These are phyloP conservation scores for Pampus argenteus DNA, from an alignment of 2,797 vertebrate species.

Conservation along the genomic window DNA sequence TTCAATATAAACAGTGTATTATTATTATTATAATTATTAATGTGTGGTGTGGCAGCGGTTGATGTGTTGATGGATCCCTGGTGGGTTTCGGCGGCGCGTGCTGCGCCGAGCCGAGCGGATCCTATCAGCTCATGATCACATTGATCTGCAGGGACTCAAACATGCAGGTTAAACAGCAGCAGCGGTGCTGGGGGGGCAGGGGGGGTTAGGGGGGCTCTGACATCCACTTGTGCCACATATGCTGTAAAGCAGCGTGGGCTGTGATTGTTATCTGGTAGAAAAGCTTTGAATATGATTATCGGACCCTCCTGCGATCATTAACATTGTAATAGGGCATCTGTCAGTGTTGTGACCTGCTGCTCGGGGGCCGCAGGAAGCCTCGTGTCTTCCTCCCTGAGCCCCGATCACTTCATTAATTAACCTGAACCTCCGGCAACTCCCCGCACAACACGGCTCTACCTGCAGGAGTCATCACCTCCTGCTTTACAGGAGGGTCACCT, in stretches of 20 bases:
- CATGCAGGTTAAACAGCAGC: conserved; percentile 23
- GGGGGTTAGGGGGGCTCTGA: not conserved
- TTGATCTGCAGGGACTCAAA: conserved; percentile 31
- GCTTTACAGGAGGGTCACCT: conserved; percentile 41
- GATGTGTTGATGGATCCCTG: conserved; percentile 50
- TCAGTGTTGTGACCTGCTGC: conserved; percentile 83
- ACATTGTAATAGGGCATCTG: conserved; percentile 88
- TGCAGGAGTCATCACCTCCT: conserved; percentile 55
- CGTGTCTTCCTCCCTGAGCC: conserved; percentile 45
- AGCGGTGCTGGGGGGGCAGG: not conserved
- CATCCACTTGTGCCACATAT: conserved; percentile 68
- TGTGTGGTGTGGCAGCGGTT: conserved; percentile 12
- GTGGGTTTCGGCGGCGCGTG: conserved; percentile 57
- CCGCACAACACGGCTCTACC: conserved; percentile 35
- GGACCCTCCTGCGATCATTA: conserved; percentile 82
- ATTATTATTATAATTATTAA: too few relatives aligned
- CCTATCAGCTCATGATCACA: conserved; percentile 62
- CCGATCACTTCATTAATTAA: conserved; percentile 86
- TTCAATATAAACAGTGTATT: too few relatives aligned
- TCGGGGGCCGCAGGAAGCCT: conserved; percentile 52
- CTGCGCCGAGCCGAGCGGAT: conserved; percentile 38
- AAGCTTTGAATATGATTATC: conserved; percentile 86
- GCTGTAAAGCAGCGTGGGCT: conserved; percentile 59
- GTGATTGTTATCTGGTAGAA: conserved; percentile 79
- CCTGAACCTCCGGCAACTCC: conserved; percentile 64